These are phyloP conservation scores for Sebastes miniatus DNA, from an alignment of 2,797 vertebrate genomes.

Conservation along the genomic window DNA sequence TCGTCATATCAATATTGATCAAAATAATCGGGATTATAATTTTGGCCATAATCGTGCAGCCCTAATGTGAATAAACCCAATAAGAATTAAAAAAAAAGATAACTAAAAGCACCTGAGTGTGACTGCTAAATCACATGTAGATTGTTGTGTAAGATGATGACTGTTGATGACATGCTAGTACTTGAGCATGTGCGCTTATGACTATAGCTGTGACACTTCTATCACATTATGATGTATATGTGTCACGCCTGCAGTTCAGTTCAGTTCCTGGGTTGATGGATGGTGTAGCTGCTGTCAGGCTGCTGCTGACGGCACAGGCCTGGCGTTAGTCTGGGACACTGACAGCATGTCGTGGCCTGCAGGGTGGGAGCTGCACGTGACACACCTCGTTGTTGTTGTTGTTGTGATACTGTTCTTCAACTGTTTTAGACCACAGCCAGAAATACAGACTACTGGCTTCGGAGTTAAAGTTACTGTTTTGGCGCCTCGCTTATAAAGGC, in stretches of 20 bases:
- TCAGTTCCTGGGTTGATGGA: neutral
- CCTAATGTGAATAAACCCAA: no score
- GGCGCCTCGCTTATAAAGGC: neutral
- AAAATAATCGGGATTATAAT: no score
- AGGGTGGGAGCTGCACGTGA: constrained; percentile 13
- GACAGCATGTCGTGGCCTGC: constrained; percentile 61
- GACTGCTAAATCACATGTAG: no score
- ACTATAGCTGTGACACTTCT: constrained; percentile 9
- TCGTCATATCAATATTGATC: no score
- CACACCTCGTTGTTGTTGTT: constrained; percentile 3
- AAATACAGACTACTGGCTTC: neutral
- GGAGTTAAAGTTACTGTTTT: neutral
- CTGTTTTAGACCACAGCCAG: neutral
- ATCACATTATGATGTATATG: neutral
- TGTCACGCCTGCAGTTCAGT: constrained; percentile 9
- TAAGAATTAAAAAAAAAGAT: no score
- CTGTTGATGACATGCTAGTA: no score
- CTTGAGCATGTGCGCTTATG: no score
- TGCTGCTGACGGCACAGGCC: constrained; percentile 22
- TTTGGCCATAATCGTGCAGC: no score
- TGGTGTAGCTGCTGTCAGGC: constrained; percentile 12
- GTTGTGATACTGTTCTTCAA: constrained; percentile 12
- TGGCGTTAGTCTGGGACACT: constrained; percentile 23
- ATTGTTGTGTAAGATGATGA: rapidly evolving
- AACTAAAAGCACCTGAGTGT: rapidly evolving